A percentile compares a stretch with the other conserved stretches of the same genome.
Evolutionary conservation across 2,113 vertebrate genomes (phyloP).

Genomic region (Cranoglanis bouderius): DNA sequence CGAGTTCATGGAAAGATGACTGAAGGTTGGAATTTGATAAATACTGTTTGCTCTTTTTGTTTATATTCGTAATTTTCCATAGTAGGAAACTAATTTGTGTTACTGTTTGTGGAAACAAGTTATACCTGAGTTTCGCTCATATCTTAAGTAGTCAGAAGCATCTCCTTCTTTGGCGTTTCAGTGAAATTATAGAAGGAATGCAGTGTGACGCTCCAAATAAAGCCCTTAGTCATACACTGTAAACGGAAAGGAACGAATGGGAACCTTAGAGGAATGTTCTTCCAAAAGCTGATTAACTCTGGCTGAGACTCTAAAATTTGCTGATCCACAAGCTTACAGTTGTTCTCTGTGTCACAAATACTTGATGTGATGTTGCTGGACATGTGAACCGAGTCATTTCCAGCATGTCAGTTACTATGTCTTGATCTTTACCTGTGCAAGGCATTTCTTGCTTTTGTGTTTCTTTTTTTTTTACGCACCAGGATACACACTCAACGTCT

Average conservation of each 20-base stretch:
- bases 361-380: not conserved
- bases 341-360: not conserved
- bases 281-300: conserved; percentile 53
- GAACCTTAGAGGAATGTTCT: conserved; percentile 57
- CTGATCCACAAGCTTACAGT: conserved; percentile 21
- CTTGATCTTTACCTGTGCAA: not conserved
- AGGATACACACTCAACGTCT: not conserved
- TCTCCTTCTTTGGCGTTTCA: not conserved
- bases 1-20: not conserved
- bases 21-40: not conserved
- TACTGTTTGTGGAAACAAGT: not conserved
- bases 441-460: not conserved
- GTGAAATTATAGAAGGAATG: conserved; percentile 4
- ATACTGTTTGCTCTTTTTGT: not conserved
- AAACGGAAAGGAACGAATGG: conserved; percentile 7
- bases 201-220: not conserved
- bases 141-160: not conserved
- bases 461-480: conserved; percentile 8
- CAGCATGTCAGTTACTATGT: not conserved
- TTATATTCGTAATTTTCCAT: not conserved
- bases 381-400: not conserved
- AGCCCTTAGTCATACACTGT: not conserved
- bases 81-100: not conserved
- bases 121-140: not conserved
- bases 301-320: conserved; percentile 52